Evolutionary conservation across 2,888 invertebrate species (phyloP).

Genomic region (Drosophila putrida): DNA sequence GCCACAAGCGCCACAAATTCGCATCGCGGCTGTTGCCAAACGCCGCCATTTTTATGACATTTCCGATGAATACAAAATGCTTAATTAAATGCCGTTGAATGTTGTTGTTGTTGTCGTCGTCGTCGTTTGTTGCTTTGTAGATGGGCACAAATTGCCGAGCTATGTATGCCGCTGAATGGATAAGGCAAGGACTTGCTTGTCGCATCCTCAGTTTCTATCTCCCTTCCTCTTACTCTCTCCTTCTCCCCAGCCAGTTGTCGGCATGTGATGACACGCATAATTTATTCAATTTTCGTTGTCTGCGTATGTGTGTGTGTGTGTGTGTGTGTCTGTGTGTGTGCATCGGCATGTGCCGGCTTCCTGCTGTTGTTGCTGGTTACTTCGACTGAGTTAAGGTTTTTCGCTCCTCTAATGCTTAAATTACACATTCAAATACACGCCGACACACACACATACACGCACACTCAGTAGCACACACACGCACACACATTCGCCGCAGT

Average conservation of each 20-base stretch:
- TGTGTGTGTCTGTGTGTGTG: constrained; percentile 32
- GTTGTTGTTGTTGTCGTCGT: constrained; percentile 33
- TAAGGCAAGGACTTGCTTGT: constrained; percentile 31
- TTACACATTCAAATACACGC: constrained; percentile 76
- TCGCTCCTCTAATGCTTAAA: constrained; percentile 80
- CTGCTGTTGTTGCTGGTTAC: constrained; percentile 38
- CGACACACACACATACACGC: constrained; percentile 32
- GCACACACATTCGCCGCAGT: constrained; percentile 63
- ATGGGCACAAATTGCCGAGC: constrained; percentile 67
- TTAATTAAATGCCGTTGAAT: constrained; percentile 81
- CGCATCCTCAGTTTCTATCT: constrained; percentile 4
- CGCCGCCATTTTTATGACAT: constrained; percentile 75
- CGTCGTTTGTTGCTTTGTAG: constrained; percentile 30
- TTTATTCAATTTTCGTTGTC: constrained; percentile 79
- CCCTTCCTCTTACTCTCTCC: neutral
- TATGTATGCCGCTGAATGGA: constrained; percentile 18
- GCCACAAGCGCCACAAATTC: constrained; percentile 29
- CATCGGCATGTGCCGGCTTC: constrained; percentile 44
- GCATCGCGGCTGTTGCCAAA: constrained; percentile 54
- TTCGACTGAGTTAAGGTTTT: constrained; percentile 66
- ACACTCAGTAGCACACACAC: constrained; percentile 21
- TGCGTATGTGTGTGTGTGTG: constrained; percentile 31
- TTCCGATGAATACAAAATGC: constrained; percentile 84
- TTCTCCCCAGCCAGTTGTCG: constrained; percentile 35
- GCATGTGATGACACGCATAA: constrained; percentile 82